These are phyloP conservation scores for Anoplophora glabripennis DNA, from an alignment of 1,140 invertebrate genomes.

Conservation along the genomic window DNA sequence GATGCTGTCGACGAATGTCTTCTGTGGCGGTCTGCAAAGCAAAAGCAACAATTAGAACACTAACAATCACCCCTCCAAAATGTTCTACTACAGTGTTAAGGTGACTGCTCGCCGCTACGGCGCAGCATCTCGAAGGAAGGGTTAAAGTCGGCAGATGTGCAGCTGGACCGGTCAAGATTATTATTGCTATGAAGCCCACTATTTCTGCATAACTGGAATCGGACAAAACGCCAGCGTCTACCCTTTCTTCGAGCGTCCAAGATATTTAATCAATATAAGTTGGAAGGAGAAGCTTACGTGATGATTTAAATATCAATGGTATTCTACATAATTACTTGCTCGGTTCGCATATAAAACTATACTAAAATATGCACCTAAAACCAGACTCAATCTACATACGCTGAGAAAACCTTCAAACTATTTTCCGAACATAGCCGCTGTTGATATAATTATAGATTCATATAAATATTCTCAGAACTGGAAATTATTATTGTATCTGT, in stretches of 20 bases:
- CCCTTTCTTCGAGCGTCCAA: background rate
- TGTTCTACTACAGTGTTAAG: background rate
- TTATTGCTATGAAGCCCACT: background rate
- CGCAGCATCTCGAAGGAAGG: constrained; percentile 11
- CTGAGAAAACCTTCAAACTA: constrained; percentile 2
- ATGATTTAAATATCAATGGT: too few relatives aligned
- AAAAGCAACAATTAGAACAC: constrained; percentile 27
- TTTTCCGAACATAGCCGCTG: too few relatives aligned
- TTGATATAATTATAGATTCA: too few relatives aligned
- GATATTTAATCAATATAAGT: too few relatives aligned
- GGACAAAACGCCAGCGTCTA: background rate
- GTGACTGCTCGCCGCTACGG: background rate
- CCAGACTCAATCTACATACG: constrained; percentile 3
- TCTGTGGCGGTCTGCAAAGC: constrained; percentile 26
- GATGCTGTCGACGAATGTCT: constrained; percentile 22
- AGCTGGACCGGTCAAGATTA: constrained; percentile 24
- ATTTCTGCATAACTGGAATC: constrained; percentile 12
- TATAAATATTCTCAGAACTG: too few relatives aligned
- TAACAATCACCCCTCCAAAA: background rate
- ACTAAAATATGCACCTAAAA: constrained; percentile 7
- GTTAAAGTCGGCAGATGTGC: constrained; percentile 18
- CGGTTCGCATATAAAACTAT: background rate
- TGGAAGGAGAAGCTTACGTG: too few relatives aligned
- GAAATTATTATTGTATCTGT: too few relatives aligned
- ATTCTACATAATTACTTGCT: too few relatives aligned